Evolutionary conservation across 2,113 vertebrate genomes (phyloP).

Genomic region (Pelmatolapia mariae): DNA sequence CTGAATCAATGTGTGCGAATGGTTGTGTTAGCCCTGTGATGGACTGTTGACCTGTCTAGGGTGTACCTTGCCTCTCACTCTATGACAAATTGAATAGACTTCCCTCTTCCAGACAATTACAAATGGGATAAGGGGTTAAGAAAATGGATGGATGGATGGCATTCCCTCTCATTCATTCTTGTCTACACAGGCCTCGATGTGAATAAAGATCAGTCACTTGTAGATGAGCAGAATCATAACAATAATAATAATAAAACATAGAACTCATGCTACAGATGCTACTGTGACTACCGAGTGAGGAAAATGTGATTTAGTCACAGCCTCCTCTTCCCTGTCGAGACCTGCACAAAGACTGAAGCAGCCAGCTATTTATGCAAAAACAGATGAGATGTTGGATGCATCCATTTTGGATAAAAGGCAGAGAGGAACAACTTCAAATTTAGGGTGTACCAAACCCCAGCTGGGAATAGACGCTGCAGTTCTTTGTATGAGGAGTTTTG

Average conservation of each 20-base stretch:
- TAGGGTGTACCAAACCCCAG: not conserved
- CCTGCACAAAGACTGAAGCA: constrained; percentile 10
- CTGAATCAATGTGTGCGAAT: not conserved
- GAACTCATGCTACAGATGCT: not conserved
- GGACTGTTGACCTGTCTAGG: not conserved
- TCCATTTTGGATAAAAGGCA: constrained; percentile 33
- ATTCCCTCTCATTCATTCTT: not conserved
- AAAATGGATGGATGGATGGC: not conserved
- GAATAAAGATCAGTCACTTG: not conserved
- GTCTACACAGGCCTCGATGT: not conserved
- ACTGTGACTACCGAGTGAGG: constrained; percentile 10
- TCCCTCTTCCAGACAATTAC: not conserved
- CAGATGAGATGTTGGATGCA: constrained; percentile 13
- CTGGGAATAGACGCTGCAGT: not conserved
- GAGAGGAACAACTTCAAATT: constrained; percentile 14
- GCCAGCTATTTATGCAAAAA: constrained; percentile 53
- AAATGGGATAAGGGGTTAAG: not conserved
- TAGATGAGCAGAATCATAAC: constrained; percentile 27
- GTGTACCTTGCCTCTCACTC: not conserved
- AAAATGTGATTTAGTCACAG: constrained; percentile 41
- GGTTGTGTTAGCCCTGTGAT: not conserved
- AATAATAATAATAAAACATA: constrained; percentile 17
- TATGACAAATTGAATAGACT: not conserved
- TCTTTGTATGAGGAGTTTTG: not conserved
- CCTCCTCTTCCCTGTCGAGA: constrained; percentile 18